These are phyloP conservation scores for Procambarus clarkii DNA, from an alignment of 1,140 invertebrate species.

Conservation along the genomic window DNA sequence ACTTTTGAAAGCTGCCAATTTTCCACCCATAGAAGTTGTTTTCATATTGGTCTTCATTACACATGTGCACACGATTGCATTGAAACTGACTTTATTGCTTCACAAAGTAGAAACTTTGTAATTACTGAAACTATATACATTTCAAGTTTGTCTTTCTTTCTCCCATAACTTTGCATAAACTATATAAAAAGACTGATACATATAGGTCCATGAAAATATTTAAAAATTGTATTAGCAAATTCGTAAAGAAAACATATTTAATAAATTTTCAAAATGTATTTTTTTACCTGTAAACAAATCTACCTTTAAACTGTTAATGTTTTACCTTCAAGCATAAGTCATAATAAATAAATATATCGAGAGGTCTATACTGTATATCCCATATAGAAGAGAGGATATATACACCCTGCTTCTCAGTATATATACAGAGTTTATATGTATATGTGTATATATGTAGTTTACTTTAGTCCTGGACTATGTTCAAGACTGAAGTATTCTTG, in stretches of 20 bases:
- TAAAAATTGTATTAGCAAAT: neutral
- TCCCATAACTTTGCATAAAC: neutral
- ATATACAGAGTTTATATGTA: no score
- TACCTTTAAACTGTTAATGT: no score
- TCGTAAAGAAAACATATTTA: neutral
- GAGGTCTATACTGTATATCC: no score
- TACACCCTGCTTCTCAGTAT: no score
- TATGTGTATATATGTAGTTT: no score
- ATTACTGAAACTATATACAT: neutral
- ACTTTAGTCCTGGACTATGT: no score
- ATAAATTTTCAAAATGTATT: neutral
- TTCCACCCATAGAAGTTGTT: neutral
- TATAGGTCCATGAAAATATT: neutral
- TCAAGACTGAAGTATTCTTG: no score
- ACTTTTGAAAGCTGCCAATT: neutral
- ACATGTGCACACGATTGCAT: neutral
- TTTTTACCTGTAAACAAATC: no score
- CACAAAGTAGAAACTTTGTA: neutral
- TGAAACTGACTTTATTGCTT: neutral
- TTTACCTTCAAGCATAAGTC: no score
- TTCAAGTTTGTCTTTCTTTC: neutral
- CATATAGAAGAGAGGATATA: no score
- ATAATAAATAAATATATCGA: no score
- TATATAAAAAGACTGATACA: neutral
- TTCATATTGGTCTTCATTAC: neutral